Base-by-base conservation (phyloP, 2,113 vertebrate genomes). In the Sisor rabdophorus region DNA sequence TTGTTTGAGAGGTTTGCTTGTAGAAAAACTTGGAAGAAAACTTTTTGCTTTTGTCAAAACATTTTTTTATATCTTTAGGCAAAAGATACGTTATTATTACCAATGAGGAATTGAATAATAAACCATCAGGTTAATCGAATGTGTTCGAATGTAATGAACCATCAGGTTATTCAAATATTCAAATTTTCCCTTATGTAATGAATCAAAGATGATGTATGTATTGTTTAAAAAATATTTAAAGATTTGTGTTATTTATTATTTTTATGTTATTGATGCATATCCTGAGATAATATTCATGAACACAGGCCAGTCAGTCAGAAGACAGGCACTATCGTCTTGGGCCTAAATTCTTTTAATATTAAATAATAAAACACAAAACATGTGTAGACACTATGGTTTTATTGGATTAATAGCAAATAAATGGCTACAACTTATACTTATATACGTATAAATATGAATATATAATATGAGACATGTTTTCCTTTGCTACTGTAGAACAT, bases 1-100 rank as follows among this genome's bases (percentile, higher is more conserved):
- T 78, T 48, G 22, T n/a, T 65, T 26, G 70, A 47, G n/a, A 72
- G 44, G 40, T 59, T 15, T 17, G 56, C 30, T 54, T 15, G 22
- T 75, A 71, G 55, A 61, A 47, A 32, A 44, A 44, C 4, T 44
- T 44, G 6, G 6, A 6, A 36, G 6, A 36, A 36, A 36, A 36
- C 10, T 44, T 44, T 44, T 10, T 7, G 32, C 7, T 36, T 44
- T 44, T 44, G 40, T 44, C 40, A 36, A 36, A 67, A 15, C 22
- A 56, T 55, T 54, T 40, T 22, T 28, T 28, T 61, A n/a, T 44
- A 9, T 7, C 9, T 44, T 44, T 10, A 10, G 22, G 17, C 22
- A 44, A 24, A 64, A 28, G 32, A 67, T 56, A 47, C 36, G 40
- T 64, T 61, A 22, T 12, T 1, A 4, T 2, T 52, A 55, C 50